Percentiles rank a stretch among this genome's conserved stretches.
Evolutionary conservation across 2,113 vertebrate genomes (phyloP).

Genomic region (Eidolon helvum): DNA sequence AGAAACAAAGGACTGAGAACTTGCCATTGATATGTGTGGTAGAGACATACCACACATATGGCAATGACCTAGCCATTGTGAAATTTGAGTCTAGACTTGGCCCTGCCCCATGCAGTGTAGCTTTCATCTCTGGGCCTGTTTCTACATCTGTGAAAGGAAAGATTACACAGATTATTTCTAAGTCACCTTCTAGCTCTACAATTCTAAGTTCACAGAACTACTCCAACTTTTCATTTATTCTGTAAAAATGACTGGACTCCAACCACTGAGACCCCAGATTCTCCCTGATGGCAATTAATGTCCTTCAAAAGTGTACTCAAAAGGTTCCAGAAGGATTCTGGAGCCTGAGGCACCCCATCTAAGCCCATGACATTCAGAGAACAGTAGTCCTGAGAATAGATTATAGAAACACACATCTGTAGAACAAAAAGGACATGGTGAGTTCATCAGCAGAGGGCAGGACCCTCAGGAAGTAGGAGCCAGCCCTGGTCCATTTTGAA

Average conservation of each 20-base stretch:
- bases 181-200: neutral
- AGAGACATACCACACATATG: neutral
- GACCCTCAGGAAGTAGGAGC: neutral
- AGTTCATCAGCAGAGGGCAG: neutral
- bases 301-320: neutral
- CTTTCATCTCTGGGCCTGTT: neutral
- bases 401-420: neutral
- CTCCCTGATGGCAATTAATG: neutral
- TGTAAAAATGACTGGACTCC: neutral
- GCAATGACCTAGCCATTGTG: neutral
- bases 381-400: neutral
- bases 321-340: neutral
- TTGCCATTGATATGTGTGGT: neutral
- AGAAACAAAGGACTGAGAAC: slow-evolving; percentile 46
- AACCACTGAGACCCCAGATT: neutral
- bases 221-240: neutral
- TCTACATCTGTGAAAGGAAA: neutral
- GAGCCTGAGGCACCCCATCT: neutral
- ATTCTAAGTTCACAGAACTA: neutral
- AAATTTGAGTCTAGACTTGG: neutral
- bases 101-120: neutral
- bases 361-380: neutral
- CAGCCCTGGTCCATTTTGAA: neutral
- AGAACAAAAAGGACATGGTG: neutral
- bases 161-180: neutral